Evolutionary conservation across 2,888 invertebrate species (phyloP).

Genomic region (Lasioglossum zephyrum): DNA sequence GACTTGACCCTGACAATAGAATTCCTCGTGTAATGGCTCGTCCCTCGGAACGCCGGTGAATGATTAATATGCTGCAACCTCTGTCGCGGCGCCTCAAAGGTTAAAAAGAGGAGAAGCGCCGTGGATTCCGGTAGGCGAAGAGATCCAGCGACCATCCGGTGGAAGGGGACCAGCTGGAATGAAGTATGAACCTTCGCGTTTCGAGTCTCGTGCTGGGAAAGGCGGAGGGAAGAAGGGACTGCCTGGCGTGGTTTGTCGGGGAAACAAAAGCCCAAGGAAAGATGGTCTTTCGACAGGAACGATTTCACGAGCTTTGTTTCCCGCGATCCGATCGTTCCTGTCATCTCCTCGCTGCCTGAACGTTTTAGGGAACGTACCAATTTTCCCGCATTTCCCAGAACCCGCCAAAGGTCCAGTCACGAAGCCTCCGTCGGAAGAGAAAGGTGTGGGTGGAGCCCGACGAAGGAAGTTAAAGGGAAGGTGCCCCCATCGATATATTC

Average conservation of each 20-base stretch:
- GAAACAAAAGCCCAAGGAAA: slow-evolving; percentile 57
- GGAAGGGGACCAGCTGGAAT: slow-evolving; percentile 33
- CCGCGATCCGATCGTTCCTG: slow-evolving; percentile 46
- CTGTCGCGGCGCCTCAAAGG: slow-evolving; percentile 52
- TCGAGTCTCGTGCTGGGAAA: slow-evolving; percentile 30
- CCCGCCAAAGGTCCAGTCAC: not conserved
- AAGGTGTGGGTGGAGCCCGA: slow-evolving; percentile 51
- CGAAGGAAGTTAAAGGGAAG: slow-evolving; percentile 60
- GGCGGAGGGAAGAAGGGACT: not conserved
- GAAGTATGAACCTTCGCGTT: slow-evolving; percentile 41
- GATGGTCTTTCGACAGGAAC: slow-evolving; percentile 57
- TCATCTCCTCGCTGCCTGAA: not conserved
- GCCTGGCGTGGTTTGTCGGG: slow-evolving; percentile 20
- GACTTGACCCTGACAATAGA: slow-evolving; percentile 53
- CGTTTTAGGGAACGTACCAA: slow-evolving; percentile 50
- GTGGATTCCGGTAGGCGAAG: slow-evolving; percentile 57
- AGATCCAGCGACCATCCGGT: slow-evolving; percentile 46
- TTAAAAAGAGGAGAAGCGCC: slow-evolving; percentile 40
- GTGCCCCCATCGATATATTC: slow-evolving; percentile 70
- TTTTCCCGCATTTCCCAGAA: slow-evolving; percentile 46
- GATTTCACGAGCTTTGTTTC: slow-evolving; percentile 52
- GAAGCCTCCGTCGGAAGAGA: not conserved
- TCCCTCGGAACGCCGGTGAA: slow-evolving; percentile 25
- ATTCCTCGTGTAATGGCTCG: slow-evolving; percentile 34
- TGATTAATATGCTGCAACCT: slow-evolving; percentile 57